These are phyloP conservation scores for Phataginus tetradactyla DNA, from an alignment of 2,797 vertebrate species.

Conservation along the genomic window DNA sequence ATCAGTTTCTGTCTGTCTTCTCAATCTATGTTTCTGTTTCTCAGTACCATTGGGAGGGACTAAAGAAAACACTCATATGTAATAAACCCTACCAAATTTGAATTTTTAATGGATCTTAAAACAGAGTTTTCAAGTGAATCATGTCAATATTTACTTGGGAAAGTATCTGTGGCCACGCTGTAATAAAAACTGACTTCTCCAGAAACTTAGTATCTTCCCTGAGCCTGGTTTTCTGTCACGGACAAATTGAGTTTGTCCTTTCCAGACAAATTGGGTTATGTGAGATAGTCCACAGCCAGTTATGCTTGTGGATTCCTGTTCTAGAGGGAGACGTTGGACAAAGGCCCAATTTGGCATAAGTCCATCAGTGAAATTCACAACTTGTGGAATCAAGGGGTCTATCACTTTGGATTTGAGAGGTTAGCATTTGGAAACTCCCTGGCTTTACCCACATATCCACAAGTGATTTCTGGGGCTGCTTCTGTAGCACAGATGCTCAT, in stretches of 20 bases:
- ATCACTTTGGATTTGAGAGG: constrained; percentile 36
- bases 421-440: background rate
- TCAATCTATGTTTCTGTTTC: constrained; percentile 40
- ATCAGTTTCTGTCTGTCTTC: background rate
- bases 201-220: constrained; percentile 2
- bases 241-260: background rate
- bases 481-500: background rate
- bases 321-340: constrained; percentile 1
- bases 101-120: constrained; percentile 42
- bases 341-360: constrained; percentile 29
- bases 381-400: constrained; percentile 13
- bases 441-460: background rate
- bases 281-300: background rate
- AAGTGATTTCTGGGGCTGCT: background rate
- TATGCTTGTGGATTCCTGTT: constrained; percentile 31
- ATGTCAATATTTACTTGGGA: background rate
- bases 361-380: constrained; percentile 34
- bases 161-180: background rate
- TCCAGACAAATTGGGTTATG: background rate
- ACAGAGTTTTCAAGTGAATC: constrained; percentile 31
- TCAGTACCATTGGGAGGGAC: background rate
- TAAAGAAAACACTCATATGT: constrained; percentile 30
- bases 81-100: constrained; percentile 27
- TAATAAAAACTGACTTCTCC: constrained; percentile 27
- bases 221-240: background rate